phyloP scores from a whole-genome alignment of 2,888 invertebrate genomes.

The Caenorhabditis imperialis region DNA sequence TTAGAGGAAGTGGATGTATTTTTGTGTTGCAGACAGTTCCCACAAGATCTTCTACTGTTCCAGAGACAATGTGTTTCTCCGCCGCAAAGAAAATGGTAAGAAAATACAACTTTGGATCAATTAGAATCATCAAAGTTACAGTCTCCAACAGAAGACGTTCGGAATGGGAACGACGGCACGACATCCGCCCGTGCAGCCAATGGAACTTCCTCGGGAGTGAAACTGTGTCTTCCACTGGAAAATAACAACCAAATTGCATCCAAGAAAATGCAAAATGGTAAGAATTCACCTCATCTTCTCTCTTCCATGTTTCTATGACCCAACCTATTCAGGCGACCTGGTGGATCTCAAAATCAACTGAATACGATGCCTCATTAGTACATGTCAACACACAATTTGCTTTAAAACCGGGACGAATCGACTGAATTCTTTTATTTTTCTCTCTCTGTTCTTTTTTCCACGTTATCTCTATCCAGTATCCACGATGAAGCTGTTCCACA shows the following conservation, averaged over 20 bases:
- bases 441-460: no score
- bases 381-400: conserved; percentile 47
- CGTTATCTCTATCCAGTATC: no score
- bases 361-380: conserved; percentile 58
- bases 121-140: no score
- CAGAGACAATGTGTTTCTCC: conserved; percentile 66
- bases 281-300: no score
- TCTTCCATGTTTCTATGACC: neutral
- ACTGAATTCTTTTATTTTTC: conserved; percentile 20
- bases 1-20: neutral
- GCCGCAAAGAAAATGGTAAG: conserved; percentile 30
- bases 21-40: conserved; percentile 55
- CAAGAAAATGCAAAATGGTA: conserved; percentile 50
- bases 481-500: conserved; percentile 7
- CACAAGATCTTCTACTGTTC: conserved; percentile 72
- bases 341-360: conserved; percentile 57
- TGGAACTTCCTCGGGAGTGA: conserved; percentile 34
- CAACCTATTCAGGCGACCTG: conserved; percentile 39
- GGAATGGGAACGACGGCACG: conserved; percentile 46
- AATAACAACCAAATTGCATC: conserved; percentile 52
- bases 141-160: conserved; percentile 46
- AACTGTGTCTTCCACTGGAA: conserved; percentile 49
- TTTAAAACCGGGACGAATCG: conserved; percentile 36
- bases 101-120: no score
- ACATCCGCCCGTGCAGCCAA: conserved; percentile 29